Base-by-base conservation (phyloP, 2,113 vertebrate genomes). In the Sciurus niger region DNA sequence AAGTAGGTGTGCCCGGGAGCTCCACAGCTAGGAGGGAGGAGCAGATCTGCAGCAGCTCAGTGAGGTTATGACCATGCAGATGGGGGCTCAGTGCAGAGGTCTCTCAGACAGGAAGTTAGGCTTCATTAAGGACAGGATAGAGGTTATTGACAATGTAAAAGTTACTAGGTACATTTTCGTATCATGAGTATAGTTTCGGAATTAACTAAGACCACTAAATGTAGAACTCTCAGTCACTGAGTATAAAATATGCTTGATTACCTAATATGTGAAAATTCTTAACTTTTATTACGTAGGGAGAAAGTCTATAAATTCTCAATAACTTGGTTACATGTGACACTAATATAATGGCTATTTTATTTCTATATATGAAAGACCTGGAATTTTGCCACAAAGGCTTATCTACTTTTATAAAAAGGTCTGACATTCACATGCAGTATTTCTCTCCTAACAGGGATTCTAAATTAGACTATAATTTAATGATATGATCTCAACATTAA, bases 381-480 rank as follows among this genome's bases (percentile, higher is more conserved):
- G 48, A 82, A 86, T 86, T 95, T 79, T 84, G 84, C 76, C 74
- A 68, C 51, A 28, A 60, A 90, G 46, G 11, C 34, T 93, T 77
- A 77, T 88, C 87, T 84, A 76, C 76, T 89, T 85, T 93, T 80
- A 93, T 58, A 95, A 91, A 91, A 60, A 92, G 86, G 87, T 92
- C 40, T 92, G 91, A 84, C 55, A 93, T 72, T 95, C 74, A 60
- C 78, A 68, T 34, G 34, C 4, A 79, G 20, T 4, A 12, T 89
- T 91, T 84, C 28, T 95, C 53, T 87, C 55, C 60, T 89, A 90
- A 97, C 48, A 79, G 30, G 90, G 25, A 82, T 76, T 84, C 53
- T 70, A 93, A 92, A 91, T 97, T 48, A 94, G 40, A 92, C 78
- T 65, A 90, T 32, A 96, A 28, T 60, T 89, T 85, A 90, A 95